A percentile compares a stretch with the other conserved stretches of the same genome.
Conservation (phyloP, 1,140 invertebrate species). For the Tyrophagus putrescentiae region DNA sequence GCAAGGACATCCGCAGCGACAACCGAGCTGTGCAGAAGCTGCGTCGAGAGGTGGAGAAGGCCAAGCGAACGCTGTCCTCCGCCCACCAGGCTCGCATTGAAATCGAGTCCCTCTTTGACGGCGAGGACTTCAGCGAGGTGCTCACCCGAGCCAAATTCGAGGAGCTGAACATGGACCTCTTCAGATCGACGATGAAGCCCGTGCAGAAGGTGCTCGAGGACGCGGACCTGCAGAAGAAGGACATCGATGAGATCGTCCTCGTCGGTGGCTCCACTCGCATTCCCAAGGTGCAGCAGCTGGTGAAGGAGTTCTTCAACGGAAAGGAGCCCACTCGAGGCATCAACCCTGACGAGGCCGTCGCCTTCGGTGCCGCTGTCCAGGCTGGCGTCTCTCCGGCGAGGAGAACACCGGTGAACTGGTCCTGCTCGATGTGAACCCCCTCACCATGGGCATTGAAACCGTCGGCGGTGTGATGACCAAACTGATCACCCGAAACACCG, state of each 20-base stretch:
- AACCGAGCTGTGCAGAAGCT: constrained; percentile 87
- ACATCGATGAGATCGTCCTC: constrained; percentile 95
- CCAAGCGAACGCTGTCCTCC: constrained; percentile 84
- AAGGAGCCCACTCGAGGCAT: constrained; percentile 95
- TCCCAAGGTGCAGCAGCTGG: constrained; percentile 94
- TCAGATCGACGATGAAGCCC: constrained; percentile 93
- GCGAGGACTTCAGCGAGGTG: constrained; percentile 98
- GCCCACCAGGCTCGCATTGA: constrained; percentile 94
- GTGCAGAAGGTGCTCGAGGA: constrained; percentile 97
- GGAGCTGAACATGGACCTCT: constrained; percentile 95
- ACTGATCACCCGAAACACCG: constrained; percentile 90
- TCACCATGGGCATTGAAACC: constrained; percentile 98
- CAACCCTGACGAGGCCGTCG: constrained; percentile 95
- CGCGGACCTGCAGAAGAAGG: constrained; percentile 95
- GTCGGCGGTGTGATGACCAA: constrained; percentile 99
- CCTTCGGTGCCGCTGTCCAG: constrained; percentile 96
- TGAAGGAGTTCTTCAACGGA: constrained; percentile 96
- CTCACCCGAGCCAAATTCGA: constrained; percentile 98
- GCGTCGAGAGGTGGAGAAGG: constrained; percentile 91
- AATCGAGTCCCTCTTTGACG: constrained; percentile 97
- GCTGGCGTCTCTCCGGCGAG: constrained; percentile 59
- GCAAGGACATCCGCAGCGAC: constrained; percentile 90
- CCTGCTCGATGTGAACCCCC: constrained; percentile 88
- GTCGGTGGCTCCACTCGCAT: constrained; percentile 98
- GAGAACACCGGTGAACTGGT: constrained; percentile 62